These are phyloP conservation scores for Palythoa heliodiscus DNA, from an alignment of 92 coral and sea anemone genomes.

Conservation along the genomic window DNA sequence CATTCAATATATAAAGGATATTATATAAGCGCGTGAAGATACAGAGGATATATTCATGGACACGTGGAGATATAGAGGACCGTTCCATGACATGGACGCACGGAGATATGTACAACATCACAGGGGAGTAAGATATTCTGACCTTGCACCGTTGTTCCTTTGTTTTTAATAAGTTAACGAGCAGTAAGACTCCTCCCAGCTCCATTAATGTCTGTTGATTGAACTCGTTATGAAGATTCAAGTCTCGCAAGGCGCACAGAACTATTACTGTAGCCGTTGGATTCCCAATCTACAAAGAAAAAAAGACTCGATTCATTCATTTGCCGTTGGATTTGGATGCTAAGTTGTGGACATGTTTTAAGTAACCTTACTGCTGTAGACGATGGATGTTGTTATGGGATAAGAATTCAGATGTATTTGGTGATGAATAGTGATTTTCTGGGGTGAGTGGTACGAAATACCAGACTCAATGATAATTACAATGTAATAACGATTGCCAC, in stretches of 20 bases:
- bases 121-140: not conserved
- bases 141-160: slow-evolving; percentile 84
- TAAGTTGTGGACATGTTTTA: not conserved
- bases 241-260: slow-evolving; percentile 83
- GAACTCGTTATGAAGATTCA: slow-evolving; percentile 73
- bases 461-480: too few relatives aligned
- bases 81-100: too few relatives aligned
- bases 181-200: slow-evolving; percentile 69
- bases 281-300: slow-evolving; percentile 72
- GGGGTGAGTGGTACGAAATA: too few relatives aligned
- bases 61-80: not conserved
- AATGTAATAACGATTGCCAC: too few relatives aligned
- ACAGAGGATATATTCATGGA: too few relatives aligned
- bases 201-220: slow-evolving; percentile 74
- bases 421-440: too few relatives aligned
- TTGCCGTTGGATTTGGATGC: not conserved
- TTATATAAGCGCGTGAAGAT: too few relatives aligned
- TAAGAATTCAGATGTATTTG: too few relatives aligned
- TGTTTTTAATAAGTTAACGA: slow-evolving; percentile 85
- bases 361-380: not conserved
- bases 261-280: slow-evolving; percentile 95
- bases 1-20: not conserved
- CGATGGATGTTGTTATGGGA: too few relatives aligned
- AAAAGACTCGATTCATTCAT: not conserved
- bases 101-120: too few relatives aligned